phyloP scores from a whole-genome alignment of 1,140 invertebrate species.

The Hestina assimilis region DNA sequence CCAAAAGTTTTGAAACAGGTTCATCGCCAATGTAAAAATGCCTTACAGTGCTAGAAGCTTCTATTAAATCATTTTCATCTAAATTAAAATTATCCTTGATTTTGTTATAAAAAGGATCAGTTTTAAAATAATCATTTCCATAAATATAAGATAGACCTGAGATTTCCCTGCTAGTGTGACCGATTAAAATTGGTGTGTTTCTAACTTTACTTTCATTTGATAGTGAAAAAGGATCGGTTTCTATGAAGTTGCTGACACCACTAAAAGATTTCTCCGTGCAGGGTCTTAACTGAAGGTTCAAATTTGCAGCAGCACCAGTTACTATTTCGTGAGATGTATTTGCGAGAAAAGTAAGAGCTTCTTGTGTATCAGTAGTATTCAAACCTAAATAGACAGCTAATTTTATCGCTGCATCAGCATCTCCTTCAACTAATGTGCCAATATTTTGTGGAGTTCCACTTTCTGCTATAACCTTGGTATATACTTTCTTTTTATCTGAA shows the following conservation, averaged over 20 bases:
- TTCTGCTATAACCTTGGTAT: conserved; percentile 58
- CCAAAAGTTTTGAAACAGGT: conserved; percentile 37
- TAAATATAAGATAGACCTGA: conserved; percentile 26
- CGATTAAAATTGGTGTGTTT: conserved; percentile 60
- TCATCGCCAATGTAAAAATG: conserved; percentile 65
- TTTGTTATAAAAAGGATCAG: conserved; percentile 53
- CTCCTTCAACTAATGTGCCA: conserved; percentile 51
- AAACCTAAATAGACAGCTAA: conserved; percentile 53
- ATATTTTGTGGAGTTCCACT: conserved; percentile 61
- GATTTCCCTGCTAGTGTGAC: conserved; percentile 51
- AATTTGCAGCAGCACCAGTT: conserved; percentile 41
- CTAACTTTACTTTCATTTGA: conserved; percentile 54
- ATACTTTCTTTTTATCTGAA: conserved; percentile 57
- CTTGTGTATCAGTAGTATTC: conserved; percentile 46
- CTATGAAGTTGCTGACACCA: conserved; percentile 57
- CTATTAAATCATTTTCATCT: conserved; percentile 37
- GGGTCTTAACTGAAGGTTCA: conserved; percentile 49
- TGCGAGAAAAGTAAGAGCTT: conserved; percentile 53
- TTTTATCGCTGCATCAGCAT: conserved; percentile 54
- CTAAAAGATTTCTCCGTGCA: conserved; percentile 66
- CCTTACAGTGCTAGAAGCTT: conserved; percentile 44
- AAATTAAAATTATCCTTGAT: conserved; percentile 57
- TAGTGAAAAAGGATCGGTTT: conserved; percentile 52
- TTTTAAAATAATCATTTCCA: conserved; percentile 46
- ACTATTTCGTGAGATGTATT: conserved; percentile 44